Conservation (phyloP, 2,888 invertebrate species). For the Platynereis dumerilii region DNA sequence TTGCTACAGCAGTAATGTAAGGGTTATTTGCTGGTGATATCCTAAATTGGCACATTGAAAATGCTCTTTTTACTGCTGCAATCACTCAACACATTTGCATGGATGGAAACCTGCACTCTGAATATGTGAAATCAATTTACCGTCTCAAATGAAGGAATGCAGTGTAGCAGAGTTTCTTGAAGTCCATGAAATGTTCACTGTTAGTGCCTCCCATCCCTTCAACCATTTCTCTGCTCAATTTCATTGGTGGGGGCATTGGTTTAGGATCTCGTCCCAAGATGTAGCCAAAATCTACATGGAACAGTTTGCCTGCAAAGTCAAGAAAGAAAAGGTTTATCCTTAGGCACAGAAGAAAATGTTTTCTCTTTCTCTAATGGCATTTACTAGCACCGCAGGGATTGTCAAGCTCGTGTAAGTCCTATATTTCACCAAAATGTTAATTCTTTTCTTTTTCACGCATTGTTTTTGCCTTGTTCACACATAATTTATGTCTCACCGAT, state of each 20-base stretch:
- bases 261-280: conserved; percentile 98
- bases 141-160: conserved; percentile 92
- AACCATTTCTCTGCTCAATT: conserved; percentile 98
- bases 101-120: no score
- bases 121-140: conserved; percentile 59
- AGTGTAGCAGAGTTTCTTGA: conserved; percentile 88
- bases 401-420: no score
- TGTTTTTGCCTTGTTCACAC: no score
- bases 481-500: no score
- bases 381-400: no score
- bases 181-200: conserved; percentile 91
- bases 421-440: no score
- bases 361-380: no score
- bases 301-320: conserved; percentile 52
- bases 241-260: conserved; percentile 98
- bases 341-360: no score
- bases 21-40: neutral
- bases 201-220: conserved; percentile 74
- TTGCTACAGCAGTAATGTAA: no score
- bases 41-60: neutral
- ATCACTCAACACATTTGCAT: no score
- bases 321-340: neutral
- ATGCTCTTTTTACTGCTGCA: neutral
- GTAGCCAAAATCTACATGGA: conserved; percentile 80
- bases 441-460: no score